Evolutionary conservation across 2,797 vertebrate genomes (phyloP).

Genomic region (Sebastes itinus): DNA sequence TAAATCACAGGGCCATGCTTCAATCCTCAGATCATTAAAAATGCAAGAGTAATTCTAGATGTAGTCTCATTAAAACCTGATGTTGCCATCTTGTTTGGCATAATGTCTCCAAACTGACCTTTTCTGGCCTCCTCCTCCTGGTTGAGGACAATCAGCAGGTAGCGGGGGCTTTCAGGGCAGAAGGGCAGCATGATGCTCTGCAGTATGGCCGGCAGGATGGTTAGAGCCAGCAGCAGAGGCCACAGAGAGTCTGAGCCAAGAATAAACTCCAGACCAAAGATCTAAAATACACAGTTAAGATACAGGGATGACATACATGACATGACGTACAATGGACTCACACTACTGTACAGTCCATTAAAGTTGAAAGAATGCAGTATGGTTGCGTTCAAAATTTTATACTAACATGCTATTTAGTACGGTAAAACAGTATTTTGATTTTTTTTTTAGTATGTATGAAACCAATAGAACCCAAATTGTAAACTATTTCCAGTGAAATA

Average conservation of each 20-base stretch:
- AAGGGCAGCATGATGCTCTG: conserved; percentile 86
- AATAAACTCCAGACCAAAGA: conserved; percentile 87
- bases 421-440: too few relatives aligned
- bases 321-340: neutral
- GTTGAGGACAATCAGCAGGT: conserved; percentile 88
- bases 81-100: neutral
- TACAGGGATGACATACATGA: neutral
- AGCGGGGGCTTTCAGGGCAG: conserved; percentile 91
- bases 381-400: too few relatives aligned
- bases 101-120: conserved; percentile 74
- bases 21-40: conserved; percentile 21
- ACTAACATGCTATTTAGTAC: too few relatives aligned
- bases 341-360: neutral
- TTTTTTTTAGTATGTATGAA: too few relatives aligned
- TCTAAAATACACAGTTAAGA: conserved; percentile 66
- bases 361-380: neutral
- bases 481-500: too few relatives aligned
- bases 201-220: conserved; percentile 83
- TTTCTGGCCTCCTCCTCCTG: conserved; percentile 87
- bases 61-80: conserved; percentile 24
- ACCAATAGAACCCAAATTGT: too few relatives aligned
- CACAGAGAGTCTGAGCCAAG: conserved; percentile 86
- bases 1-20: conserved; percentile 14
- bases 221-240: conserved; percentile 88
- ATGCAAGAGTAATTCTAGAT: conserved; percentile 6